These are phyloP conservation scores for Pagrus major DNA, from an alignment of 2,113 vertebrate genomes.

Conservation along the genomic window DNA sequence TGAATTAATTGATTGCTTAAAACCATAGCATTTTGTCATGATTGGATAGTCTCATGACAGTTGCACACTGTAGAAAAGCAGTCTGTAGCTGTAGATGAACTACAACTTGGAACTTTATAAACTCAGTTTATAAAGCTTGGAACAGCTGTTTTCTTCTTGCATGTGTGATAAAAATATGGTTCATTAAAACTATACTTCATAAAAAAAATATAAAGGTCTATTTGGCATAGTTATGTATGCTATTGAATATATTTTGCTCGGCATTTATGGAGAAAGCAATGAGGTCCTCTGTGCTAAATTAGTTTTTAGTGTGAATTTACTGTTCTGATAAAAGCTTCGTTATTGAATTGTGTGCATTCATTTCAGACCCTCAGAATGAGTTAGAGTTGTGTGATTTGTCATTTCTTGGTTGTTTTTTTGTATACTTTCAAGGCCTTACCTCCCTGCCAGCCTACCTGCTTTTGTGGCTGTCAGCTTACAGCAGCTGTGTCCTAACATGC, in stretches of 20 bases:
- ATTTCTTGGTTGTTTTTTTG: not conserved
- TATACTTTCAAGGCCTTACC: not conserved
- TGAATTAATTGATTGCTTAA: not conserved
- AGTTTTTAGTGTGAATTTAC: not conserved
- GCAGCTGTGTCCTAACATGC: conserved; percentile 22
- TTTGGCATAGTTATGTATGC: not conserved
- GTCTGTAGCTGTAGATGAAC: not conserved
- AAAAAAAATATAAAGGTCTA: not conserved
- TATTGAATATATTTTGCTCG: not conserved
- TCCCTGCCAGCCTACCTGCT: not conserved
- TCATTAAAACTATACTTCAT: not conserved
- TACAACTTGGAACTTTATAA: not conserved
- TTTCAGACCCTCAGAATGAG: not conserved
- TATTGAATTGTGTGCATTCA: not conserved
- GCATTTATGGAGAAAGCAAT: not conserved
- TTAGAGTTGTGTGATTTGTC: not conserved
- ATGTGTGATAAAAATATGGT: not conserved
- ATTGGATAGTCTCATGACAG: not conserved
- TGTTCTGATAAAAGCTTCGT: not conserved
- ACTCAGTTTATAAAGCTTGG: no score
- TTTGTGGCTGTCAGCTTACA: conserved; percentile 8
- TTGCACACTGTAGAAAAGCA: not conserved
- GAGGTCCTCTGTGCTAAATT: not conserved
- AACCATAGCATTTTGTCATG: not conserved
- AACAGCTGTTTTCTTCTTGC: not conserved